These are phyloP conservation scores for Agrotis ipsilon DNA, from an alignment of 2,888 invertebrate species.

Conservation along the genomic window DNA sequence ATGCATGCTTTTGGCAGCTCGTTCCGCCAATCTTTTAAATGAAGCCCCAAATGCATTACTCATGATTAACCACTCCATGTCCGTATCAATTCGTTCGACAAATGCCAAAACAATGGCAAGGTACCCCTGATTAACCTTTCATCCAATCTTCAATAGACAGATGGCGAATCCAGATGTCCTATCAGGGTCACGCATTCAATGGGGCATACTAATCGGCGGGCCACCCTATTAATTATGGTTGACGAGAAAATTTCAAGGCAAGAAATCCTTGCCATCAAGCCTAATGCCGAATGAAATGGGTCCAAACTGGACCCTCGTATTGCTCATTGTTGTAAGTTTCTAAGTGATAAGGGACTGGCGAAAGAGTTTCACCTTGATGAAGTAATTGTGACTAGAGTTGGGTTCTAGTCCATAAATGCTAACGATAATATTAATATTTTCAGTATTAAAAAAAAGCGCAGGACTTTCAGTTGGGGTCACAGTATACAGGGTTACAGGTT, in stretches of 20 bases:
- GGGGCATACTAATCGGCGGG: constrained; percentile 84
- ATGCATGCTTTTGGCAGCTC: not conserved
- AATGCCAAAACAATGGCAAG: constrained; percentile 55
- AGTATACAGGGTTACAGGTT: no score
- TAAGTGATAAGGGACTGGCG: constrained; percentile 64
- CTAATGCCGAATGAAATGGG: constrained; percentile 90
- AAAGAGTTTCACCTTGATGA: not conserved
- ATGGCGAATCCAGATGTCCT: constrained; percentile 72
- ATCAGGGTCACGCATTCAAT: constrained; percentile 77
- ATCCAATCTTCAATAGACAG: constrained; percentile 70
- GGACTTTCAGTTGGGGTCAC: not conserved
- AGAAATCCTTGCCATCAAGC: constrained; percentile 87
- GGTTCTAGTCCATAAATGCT: not conserved
- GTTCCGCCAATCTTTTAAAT: constrained; percentile 1
- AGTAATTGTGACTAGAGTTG: not conserved
- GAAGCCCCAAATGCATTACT: constrained; percentile 35
- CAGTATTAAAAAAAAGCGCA: not conserved
- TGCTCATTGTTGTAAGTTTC: constrained; percentile 68
- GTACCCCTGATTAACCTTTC: constrained; percentile 63
- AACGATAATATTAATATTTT: not conserved
- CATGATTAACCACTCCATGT: constrained; percentile 33
- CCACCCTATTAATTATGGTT: constrained; percentile 87
- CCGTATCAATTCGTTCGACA: constrained; percentile 46
- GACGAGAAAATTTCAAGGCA: constrained; percentile 89
- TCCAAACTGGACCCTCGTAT: constrained; percentile 82